These are phyloP conservation scores for Macrotrachela quadricornifera DNA, from an alignment of 1,140 invertebrate genomes.

Conservation along the genomic window DNA sequence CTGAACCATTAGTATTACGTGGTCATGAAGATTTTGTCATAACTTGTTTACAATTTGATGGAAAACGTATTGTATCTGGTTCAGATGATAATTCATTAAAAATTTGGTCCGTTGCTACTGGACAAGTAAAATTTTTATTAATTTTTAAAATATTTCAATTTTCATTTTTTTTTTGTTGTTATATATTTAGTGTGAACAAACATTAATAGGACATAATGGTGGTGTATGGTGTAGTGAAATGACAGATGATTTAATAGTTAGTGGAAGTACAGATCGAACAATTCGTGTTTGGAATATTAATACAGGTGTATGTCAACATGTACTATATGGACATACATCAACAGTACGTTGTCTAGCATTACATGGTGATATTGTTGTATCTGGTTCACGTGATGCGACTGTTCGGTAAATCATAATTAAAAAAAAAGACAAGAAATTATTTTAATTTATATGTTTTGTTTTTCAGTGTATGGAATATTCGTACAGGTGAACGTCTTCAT, in stretches of 20 bases:
- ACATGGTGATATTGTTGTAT: slow-evolving; percentile 74
- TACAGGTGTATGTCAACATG: slow-evolving; percentile 69
- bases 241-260: slow-evolving; percentile 69
- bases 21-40: slow-evolving; percentile 93
- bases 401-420: no score
- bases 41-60: slow-evolving; percentile 89
- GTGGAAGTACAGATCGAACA: slow-evolving; percentile 86
- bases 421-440: no score
- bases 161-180: no score
- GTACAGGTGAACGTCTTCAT: slow-evolving; percentile 65
- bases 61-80: slow-evolving; percentile 80
- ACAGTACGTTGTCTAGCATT: slow-evolving; percentile 98
- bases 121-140: slow-evolving; percentile 38
- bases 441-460: slow-evolving; percentile 31
- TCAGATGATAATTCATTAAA: slow-evolving; percentile 96
- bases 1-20: neutral
- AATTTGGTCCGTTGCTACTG: slow-evolving; percentile 84
- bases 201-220: slow-evolving; percentile 78
- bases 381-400: slow-evolving; percentile 72
- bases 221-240: slow-evolving; percentile 98
- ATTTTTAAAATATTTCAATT: no score
- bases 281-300: slow-evolving; percentile 91
- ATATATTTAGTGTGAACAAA: slow-evolving; percentile 36
- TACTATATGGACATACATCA: slow-evolving; percentile 82
- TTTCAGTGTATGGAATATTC: slow-evolving; percentile 74